A percentile compares a stretch with the other conserved stretches of the same genome.
Conservation (phyloP, 53 echinoderm and acorn worm species). For the Actinopyga echinites region DNA sequence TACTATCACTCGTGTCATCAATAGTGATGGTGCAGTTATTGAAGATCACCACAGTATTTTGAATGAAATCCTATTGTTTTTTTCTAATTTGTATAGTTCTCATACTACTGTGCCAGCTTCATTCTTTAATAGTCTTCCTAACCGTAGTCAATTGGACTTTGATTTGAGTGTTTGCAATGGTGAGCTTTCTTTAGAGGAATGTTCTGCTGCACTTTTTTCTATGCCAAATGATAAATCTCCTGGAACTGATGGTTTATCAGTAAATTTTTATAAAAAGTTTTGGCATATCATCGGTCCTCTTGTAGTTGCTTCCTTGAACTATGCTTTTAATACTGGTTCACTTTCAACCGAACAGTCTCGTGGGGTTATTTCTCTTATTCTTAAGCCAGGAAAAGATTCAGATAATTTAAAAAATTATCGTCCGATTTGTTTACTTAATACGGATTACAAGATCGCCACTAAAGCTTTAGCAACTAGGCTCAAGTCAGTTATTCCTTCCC, state of each 20-base stretch:
- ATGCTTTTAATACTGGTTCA: neutral
- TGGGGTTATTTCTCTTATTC: neutral
- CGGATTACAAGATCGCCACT: conserved; percentile 24
- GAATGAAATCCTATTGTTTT: neutral
- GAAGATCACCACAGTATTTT: neutral
- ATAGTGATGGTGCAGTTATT: neutral
- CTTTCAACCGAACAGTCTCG: conserved; percentile 7
- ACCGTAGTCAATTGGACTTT: neutral
- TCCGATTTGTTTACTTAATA: neutral
- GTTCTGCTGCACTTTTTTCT: neutral
- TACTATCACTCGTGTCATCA: neutral
- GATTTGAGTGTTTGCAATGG: neutral
- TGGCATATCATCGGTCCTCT: neutral
- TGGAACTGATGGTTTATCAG: neutral
- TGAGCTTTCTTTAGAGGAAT: neutral
- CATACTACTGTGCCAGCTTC: too few relatives aligned
- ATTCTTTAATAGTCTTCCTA: neutral
- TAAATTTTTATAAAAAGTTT: neutral
- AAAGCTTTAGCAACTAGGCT: conserved; percentile 6
- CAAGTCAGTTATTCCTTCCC: neutral
- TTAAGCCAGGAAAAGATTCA: conserved; percentile 4
- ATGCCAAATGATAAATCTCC: neutral
- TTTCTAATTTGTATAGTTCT: neutral
- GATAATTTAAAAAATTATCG: neutral
- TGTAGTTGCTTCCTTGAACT: neutral